Evolutionary conservation across 2,113 vertebrate genomes (phyloP), one percentile per base, ranked within the genome.

Genomic region (Tachysurus vachellii): DNA sequence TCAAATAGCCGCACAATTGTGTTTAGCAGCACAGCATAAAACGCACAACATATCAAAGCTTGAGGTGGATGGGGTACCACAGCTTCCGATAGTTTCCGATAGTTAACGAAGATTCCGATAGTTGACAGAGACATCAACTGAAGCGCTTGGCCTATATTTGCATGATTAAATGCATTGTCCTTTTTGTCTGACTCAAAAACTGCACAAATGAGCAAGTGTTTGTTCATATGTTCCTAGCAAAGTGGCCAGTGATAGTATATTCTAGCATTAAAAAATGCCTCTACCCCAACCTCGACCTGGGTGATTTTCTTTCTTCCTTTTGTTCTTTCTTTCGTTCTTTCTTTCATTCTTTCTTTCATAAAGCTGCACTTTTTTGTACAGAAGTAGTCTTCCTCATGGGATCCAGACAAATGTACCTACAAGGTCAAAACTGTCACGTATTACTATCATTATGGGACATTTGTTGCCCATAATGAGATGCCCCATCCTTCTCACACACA

Each of bases 401-500:
- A 53, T 31, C 53, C n/a, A 56, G 77, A 6, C 14, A 56, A 54
- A 56, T 56, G 16, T 79, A 14, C 28, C 10, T 4, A 42, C 79
- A 81, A 81, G 56, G 79, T 81, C 56, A 44, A 81, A 81, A 61
- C 31, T 26, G 56, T 44, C 56, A 61, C 56, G 16, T 44, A 42
- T 36, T 61, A 61, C 21, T 42, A 42, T 61, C 31, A 44, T 61
- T 61, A 81, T 61, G 57, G 9, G 17, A 59, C 31, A 44, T 44
- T 81, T 61, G 56, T 9, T 61, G 31, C 17, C 21, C 19, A 16
- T 44, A 81, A 81, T 44, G 31, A 81, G 79, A 81, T 26, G 23
- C 31, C 21, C 31, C 57, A 26, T 59, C 79, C 56, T 61, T 44
- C 28, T 26, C 21, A 50, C 11, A 26, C 71, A 21, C 68, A 71